Evolutionary conservation across 2,888 invertebrate genomes (phyloP).

Genomic region (Drosophila ustulata): DNA sequence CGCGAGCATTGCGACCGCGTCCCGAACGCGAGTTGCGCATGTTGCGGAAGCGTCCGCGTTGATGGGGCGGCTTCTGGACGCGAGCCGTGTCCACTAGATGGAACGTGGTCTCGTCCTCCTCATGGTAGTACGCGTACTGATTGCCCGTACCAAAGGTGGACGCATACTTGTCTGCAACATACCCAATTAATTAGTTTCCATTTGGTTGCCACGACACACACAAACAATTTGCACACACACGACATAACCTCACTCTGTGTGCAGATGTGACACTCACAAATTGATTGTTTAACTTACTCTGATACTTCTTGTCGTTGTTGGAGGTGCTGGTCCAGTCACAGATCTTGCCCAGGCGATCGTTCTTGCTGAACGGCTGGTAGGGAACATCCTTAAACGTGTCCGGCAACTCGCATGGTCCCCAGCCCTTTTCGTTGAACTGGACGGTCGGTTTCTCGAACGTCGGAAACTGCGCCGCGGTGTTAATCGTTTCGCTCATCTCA

Average conservation of each 20-base stretch:
- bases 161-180: slow-evolving; percentile 90
- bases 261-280: slow-evolving; percentile 13
- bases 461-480: slow-evolving; percentile 78
- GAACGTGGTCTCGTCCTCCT: slow-evolving; percentile 99
- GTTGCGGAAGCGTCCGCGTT: slow-evolving; percentile 95
- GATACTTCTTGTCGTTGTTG: slow-evolving; percentile 97
- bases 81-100: slow-evolving; percentile 98
- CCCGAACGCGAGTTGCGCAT: slow-evolving; percentile 87
- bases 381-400: slow-evolving; percentile 88
- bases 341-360: slow-evolving; percentile 98
- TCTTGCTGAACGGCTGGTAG: slow-evolving; percentile 99
- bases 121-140: slow-evolving; percentile 99
- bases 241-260: slow-evolving; percentile 76
- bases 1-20: slow-evolving; percentile 88
- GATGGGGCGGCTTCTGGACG: slow-evolving; percentile 96
- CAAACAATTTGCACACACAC: slow-evolving; percentile 37
- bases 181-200: background rate
- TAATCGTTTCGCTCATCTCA: slow-evolving; percentile 81
- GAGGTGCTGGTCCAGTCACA: slow-evolving; percentile 99
- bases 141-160: slow-evolving; percentile 97
- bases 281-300: slow-evolving; percentile 85
- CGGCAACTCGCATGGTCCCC: slow-evolving; percentile 99
- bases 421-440: slow-evolving; percentile 88
- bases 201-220: slow-evolving; percentile 76
- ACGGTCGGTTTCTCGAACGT: slow-evolving; percentile 83